Evolutionary conservation across 2,888 invertebrate genomes (phyloP).

Genomic region (Vesta saturnalis): DNA sequence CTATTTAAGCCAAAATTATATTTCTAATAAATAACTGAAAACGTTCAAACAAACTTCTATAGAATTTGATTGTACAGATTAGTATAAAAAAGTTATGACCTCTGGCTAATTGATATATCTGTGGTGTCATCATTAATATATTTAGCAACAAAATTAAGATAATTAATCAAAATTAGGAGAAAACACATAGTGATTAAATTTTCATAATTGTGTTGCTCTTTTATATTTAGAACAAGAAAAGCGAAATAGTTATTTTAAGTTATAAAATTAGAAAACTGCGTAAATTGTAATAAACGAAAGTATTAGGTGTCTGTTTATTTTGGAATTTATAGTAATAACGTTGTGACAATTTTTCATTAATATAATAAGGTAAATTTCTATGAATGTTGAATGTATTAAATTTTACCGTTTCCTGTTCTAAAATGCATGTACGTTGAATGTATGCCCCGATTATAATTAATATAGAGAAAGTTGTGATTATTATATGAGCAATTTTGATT

Average conservation of each 20-base stretch:
- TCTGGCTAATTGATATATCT: no score
- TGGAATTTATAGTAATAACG: slow-evolving; percentile 15
- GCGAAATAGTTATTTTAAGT: background rate
- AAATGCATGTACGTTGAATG: slow-evolving; percentile 18
- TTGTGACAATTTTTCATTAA: slow-evolving; percentile 17
- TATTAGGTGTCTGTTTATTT: slow-evolving; percentile 2
- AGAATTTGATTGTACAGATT: no score
- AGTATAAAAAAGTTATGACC: no score
- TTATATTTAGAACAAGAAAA: background rate
- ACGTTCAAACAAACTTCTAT: no score
- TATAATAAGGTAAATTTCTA: slow-evolving; percentile 24
- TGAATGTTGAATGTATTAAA: slow-evolving; percentile 34
- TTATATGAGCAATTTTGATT: slow-evolving; percentile 27
- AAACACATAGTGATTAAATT: background rate
- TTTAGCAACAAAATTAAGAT: no score
- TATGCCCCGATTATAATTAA: slow-evolving; percentile 14
- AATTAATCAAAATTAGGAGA: background rate
- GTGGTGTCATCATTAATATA: background rate
- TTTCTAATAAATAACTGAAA: no score
- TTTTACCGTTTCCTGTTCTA: slow-evolving; percentile 27
- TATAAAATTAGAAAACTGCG: no score
- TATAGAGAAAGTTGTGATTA: slow-evolving; percentile 23
- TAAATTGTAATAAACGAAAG: no score
- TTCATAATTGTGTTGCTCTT: background rate
- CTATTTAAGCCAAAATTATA: no score